These are phyloP conservation scores for Hypomecis atomaria DNA, from an alignment of 2,888 invertebrate species.

Conservation along the genomic window DNA sequence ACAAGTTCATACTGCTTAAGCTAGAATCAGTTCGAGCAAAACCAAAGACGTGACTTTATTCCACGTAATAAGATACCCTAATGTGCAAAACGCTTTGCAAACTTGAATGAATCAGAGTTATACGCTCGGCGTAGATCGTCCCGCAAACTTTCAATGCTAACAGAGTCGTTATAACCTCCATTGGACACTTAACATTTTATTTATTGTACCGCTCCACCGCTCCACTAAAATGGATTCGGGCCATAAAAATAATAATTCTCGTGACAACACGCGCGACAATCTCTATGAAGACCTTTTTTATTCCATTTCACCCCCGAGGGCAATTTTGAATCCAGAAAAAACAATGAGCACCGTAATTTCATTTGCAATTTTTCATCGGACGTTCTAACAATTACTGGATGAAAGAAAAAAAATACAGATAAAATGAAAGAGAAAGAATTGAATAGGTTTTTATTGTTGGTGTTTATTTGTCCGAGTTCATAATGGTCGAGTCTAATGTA, in stretches of 20 bases:
- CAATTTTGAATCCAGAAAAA: constrained; percentile 55
- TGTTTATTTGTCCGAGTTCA: constrained; percentile 47
- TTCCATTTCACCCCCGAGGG: constrained; percentile 54
- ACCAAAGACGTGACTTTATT: neutral
- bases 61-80: constrained; percentile 6
- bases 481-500: constrained; percentile 48
- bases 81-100: constrained; percentile 13
- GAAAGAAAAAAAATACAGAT: constrained; percentile 50
- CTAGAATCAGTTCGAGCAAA: neutral
- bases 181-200: constrained; percentile 32
- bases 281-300: constrained; percentile 53
- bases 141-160: constrained; percentile 27
- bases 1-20: too few species aligned
- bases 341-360: constrained; percentile 66
- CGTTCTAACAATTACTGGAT: constrained; percentile 58
- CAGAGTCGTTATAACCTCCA: constrained; percentile 28
- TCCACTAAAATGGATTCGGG: constrained; percentile 42
- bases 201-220: constrained; percentile 31
- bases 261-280: constrained; percentile 41
- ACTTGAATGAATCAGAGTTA: constrained; percentile 24
- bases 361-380: constrained; percentile 68
- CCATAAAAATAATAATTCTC: constrained; percentile 45
- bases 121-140: constrained; percentile 7
- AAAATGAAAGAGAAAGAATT: constrained; percentile 49
- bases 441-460: constrained; percentile 52